Conservation (phyloP, 1,140 invertebrate genomes). For the Muscidifurax raptorellus region DNA sequence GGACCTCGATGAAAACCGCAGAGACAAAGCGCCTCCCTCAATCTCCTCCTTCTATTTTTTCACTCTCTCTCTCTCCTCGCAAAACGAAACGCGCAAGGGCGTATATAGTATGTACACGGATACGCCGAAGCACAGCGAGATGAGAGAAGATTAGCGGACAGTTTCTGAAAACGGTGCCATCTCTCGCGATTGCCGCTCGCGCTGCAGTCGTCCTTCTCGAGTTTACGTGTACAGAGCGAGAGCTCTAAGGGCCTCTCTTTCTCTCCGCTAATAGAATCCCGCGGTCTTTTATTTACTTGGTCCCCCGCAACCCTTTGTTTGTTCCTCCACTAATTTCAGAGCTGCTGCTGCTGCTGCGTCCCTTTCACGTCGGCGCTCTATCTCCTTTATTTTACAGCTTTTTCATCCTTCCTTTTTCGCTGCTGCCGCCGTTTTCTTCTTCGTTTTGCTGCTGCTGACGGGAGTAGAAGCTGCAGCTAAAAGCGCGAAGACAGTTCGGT, state of each 20-base stretch:
- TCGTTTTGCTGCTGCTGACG: slow-evolving; percentile 22
- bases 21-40: slow-evolving; percentile 61
- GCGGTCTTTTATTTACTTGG: slow-evolving; percentile 64
- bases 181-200: neutral
- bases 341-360: neutral
- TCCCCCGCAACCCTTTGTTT: slow-evolving; percentile 57
- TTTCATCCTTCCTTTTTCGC: slow-evolving; percentile 36
- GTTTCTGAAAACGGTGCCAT: slow-evolving; percentile 57
- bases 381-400: slow-evolving; percentile 40
- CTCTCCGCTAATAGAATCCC: slow-evolving; percentile 67
- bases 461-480: neutral
- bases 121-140: slow-evolving; percentile 37
- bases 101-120: slow-evolving; percentile 1
- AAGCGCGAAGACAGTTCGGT: slow-evolving; percentile 33
- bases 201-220: neutral
- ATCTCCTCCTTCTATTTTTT: slow-evolving; percentile 22
- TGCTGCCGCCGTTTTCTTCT: neutral
- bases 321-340: slow-evolving; percentile 61
- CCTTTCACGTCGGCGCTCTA: slow-evolving; percentile 19
- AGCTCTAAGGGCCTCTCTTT: slow-evolving; percentile 34
- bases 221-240: neutral
- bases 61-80: slow-evolving; percentile 5
- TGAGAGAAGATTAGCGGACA: slow-evolving; percentile 63
- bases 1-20: slow-evolving; percentile 60
- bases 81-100: slow-evolving; percentile 47